These are phyloP conservation scores for Chaunax sp. DNA, from an alignment of 2,797 vertebrate genomes.

Conservation along the genomic window DNA sequence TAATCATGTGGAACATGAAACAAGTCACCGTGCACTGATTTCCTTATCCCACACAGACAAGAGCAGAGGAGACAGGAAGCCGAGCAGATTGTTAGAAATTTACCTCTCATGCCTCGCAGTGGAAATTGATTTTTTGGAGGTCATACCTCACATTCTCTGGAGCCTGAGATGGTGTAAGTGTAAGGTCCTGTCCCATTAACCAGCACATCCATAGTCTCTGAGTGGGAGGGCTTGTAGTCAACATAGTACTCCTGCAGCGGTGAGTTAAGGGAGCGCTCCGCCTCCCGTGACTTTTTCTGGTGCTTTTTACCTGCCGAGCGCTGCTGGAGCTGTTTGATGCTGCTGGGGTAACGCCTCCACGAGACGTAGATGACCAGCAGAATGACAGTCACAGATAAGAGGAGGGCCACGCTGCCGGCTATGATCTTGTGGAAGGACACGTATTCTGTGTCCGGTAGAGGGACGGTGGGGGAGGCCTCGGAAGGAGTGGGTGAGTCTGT, in stretches of 20 bases:
- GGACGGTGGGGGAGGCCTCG: constrained; percentile 79
- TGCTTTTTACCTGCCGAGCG: constrained; percentile 92
- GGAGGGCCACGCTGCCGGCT: constrained; percentile 94
- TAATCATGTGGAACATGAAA: constrained; percentile 65
- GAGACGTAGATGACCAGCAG: constrained; percentile 97
- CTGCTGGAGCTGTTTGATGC: constrained; percentile 96
- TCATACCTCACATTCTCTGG: constrained; percentile 99
- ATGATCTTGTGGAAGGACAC: constrained; percentile 98
- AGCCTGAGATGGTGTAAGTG: constrained; percentile 99
- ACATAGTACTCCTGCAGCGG: constrained; percentile 99
- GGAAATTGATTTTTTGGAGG: constrained; percentile 94
- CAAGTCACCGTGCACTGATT: constrained; percentile 81
- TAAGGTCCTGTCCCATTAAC: constrained; percentile 98
- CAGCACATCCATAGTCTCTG: constrained; percentile 98
- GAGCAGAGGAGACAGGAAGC: constrained; percentile 51
- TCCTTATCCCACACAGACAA: constrained; percentile 72
- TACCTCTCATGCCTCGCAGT: constrained; percentile 96
- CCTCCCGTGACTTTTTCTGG: constrained; percentile 92
- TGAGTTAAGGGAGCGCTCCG: constrained; percentile 92
- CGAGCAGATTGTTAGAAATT: constrained; percentile 83
- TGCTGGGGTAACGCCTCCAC: constrained; percentile 96
- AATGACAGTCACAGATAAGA: constrained; percentile 95
- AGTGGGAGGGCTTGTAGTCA: constrained; percentile 99
- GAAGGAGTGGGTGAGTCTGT: constrained; percentile 79
- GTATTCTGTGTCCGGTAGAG: constrained; percentile 91